Evolutionary conservation across 2,888 invertebrate genomes (phyloP).

Genomic region (Notodromas monacha): DNA sequence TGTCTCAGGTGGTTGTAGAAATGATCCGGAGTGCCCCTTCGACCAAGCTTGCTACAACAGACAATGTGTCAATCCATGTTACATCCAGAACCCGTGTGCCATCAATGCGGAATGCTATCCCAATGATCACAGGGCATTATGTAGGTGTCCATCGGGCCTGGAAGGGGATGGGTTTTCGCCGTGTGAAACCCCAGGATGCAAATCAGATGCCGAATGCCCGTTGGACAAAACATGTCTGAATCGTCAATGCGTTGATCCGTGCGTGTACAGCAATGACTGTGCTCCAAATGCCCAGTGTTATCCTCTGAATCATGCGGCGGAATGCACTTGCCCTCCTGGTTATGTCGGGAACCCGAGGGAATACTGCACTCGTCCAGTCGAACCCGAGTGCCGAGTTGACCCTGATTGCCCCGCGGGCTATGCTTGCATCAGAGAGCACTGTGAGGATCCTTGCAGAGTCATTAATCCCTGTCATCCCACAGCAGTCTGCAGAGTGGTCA

Average conservation of each 20-base stretch:
- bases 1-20: conserved; percentile 32
- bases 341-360: conserved; percentile 35
- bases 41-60: conserved; percentile 27
- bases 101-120: conserved; percentile 16
- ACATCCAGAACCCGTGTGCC: conserved; percentile 12
- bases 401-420: conserved; percentile 54
- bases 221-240: conserved; percentile 13
- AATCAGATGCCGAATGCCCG: conserved; percentile 27
- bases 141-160: conserved; percentile 38
- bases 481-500: neutral
- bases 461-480: conserved; percentile 24
- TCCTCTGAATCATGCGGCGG: conserved; percentile 32
- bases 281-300: conserved; percentile 32
- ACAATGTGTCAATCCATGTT: conserved; percentile 41
- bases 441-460: conserved; percentile 50
- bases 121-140: conserved; percentile 39
- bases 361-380: conserved; percentile 20
- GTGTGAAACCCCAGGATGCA: conserved; percentile 20
- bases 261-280: conserved; percentile 16
- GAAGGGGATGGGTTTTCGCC: conserved; percentile 29
- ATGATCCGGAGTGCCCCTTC: conserved; percentile 33
- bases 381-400: conserved; percentile 31
- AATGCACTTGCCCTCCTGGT: conserved; percentile 41
- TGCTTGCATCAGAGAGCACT: conserved; percentile 47
- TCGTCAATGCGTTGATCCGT: conserved; percentile 42